Base-by-base conservation (phyloP, 2,113 vertebrate species). In the Sturnira hondurensis region DNA sequence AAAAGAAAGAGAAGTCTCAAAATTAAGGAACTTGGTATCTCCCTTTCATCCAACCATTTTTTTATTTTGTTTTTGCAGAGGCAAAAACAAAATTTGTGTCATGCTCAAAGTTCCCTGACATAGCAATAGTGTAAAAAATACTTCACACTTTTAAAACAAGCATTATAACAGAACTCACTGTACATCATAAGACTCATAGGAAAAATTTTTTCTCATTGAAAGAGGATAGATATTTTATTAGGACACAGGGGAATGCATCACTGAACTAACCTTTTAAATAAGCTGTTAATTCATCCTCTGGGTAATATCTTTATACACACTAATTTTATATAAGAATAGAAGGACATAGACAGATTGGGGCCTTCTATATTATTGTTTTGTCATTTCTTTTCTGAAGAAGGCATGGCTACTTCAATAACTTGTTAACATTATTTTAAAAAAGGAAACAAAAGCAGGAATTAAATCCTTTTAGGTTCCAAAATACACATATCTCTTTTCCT, bases 201-300 rank as follows among this genome's bases (percentile, higher is more conserved):
- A 7, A 93, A 86, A 38, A 15, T 16, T 24, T 76, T 56, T 73
- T 78, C 91, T 81, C 31, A 41, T 31, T 81, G 7, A 94, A 80
- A 91, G 28, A 28, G 11, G n/a, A 20, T 86, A 82, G n/a, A 19
- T 88, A 77, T 58, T 95, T 96, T 43, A 86, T 85, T 89, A 86
- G 76, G 31, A 73, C 36, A 50, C 78, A 78, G 83, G 20, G 92
- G 13, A 95, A 82, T 22, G 4, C 6, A 82, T 80, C 67, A 83
- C 4, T 92, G 24, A 91, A 82, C 41, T 61, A 77, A 38, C 5
- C 13, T 68, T 43, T 91, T 90, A 76, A 74, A 61, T 8, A 95
- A 80, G 58, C 43, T 86, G 11, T 63, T 82, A 47, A 70, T 70
- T 78, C n/a, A 45, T 68, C 41, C 7, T 89, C 86, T 89, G n/a